Conservation (phyloP, 2,113 vertebrate genomes). For the Urocynchramus pylzowi region DNA sequence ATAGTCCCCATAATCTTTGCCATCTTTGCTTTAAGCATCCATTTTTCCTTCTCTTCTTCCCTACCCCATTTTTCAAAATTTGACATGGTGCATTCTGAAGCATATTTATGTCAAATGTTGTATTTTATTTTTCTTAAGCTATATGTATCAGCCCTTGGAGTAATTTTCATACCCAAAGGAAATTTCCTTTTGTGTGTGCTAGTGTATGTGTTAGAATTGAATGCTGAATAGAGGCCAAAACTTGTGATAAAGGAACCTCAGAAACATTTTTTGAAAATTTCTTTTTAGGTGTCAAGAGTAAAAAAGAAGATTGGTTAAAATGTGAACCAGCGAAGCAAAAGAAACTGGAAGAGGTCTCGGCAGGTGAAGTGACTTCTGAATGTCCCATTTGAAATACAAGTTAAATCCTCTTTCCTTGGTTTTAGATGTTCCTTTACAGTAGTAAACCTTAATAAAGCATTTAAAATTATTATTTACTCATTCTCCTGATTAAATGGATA, state of each 20-base stretch:
- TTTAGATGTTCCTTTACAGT: not conserved
- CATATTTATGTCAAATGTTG: not conserved
- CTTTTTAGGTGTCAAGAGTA: conserved; percentile 77
- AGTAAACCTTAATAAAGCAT: not conserved
- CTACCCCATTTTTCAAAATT: not conserved
- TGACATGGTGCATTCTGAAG: not conserved
- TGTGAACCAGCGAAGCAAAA: conserved; percentile 54
- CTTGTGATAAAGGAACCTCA: not conserved
- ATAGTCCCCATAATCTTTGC: not conserved
- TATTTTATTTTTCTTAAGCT: not conserved
- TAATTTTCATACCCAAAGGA: not conserved
- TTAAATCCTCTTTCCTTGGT: not conserved
- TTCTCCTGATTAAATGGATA: not conserved
- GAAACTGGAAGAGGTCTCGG: conserved; percentile 22
- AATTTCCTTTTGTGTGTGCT: not conserved
- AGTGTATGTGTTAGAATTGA: not conserved
- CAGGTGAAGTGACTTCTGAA: conserved; percentile 64
- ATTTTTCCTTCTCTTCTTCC: not conserved
- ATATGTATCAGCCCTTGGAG: not conserved
- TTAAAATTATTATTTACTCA: not conserved
- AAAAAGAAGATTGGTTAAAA: conserved; percentile 81
- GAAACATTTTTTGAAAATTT: conserved; percentile 19
- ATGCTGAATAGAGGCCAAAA: not conserved
- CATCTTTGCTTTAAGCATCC: not conserved
- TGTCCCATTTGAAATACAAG: not conserved